Conservation (phyloP, 2,113 vertebrate genomes). For the Mormyrus lacerda region DNA sequence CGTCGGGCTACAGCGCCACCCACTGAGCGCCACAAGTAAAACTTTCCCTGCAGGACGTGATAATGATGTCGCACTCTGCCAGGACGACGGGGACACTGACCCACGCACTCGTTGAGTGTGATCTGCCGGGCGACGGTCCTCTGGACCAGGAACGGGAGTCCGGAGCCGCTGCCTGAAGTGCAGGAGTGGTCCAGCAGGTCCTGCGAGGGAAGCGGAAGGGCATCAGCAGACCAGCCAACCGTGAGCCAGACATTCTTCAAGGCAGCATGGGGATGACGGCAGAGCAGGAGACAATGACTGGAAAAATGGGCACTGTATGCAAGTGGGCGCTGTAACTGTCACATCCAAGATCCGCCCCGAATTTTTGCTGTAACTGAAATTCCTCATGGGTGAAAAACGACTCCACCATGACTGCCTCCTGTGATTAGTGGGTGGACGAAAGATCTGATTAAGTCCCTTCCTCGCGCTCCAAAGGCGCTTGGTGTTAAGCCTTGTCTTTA, state of each 20-base stretch:
- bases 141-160: slow-evolving; percentile 93
- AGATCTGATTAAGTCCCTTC: slow-evolving; percentile 56
- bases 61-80: not conserved
- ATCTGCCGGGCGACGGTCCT: slow-evolving; percentile 96
- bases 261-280: not conserved
- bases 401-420: slow-evolving; percentile 36
- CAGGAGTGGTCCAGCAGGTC: slow-evolving; percentile 95
- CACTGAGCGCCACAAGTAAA: not conserved
- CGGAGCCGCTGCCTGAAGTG: slow-evolving; percentile 95
- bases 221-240: not conserved
- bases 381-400: slow-evolving; percentile 49
- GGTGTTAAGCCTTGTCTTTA: slow-evolving; percentile 26
- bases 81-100: slow-evolving; percentile 59
- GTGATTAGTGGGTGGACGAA: slow-evolving; percentile 39
- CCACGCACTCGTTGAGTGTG: slow-evolving; percentile 91
- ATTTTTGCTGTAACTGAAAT: not conserved
- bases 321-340: not conserved
- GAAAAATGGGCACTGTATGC: not conserved
- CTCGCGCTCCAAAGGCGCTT: slow-evolving; percentile 53
- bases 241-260: not conserved
- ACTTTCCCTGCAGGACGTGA: not conserved
- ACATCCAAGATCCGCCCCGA: not conserved
- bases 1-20: not conserved
- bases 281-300: not conserved
- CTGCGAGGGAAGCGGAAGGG: slow-evolving; percentile 52